Base-by-base conservation (phyloP, 2,113 vertebrate genomes). In the Cynocephalus volans region DNA sequence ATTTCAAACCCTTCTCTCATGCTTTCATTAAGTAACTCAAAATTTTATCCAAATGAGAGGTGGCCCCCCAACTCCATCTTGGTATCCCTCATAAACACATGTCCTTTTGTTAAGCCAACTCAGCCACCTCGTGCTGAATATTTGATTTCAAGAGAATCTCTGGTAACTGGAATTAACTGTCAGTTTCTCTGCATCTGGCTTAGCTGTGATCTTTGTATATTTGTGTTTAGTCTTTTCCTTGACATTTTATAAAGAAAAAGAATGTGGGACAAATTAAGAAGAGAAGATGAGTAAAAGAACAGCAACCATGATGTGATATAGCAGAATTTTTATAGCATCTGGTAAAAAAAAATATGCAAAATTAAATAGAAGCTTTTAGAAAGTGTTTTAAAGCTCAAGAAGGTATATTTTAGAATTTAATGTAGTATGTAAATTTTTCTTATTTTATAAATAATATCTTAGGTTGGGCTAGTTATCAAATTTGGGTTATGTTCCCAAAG, bases 111-210 rank as follows among this genome's bases (percentile, higher is more conserved):
- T 98, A 99, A 97, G 97, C 91, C 95, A 98, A 95, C 98, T 98
- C 97, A 96, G 98, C 98, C 99, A 99, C 98, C 99, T 99, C 99
- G 98, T 98, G 97, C 93, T 97, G 98, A 97, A 96, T 98, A 98
- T 98, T 98, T 98, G 95, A 89, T 98, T 98, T 98, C 97, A 67
- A 98, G 99, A 98, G 98, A 98, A 90, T 96, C 97, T 54, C 90
- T 80, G 98, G 99, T 98, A 99, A 98, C 99, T 99, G 99, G 98
- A 98, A 96, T 98, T 72, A 88, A 81, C 70, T 70, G 23, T 69
- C 76, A 76, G 81, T 85, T 36, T 90, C 70, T 95, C 89, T 84
- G 60, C 77, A 95, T 96, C 92, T 97, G 90, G 45, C 54, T 95
- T 13, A 93, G 48, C 98, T 98, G 79, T 96, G 98, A 98, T 98